Evolutionary conservation across 2,113 vertebrate genomes (phyloP).

Genomic region (Ginglymostoma cirratum): DNA sequence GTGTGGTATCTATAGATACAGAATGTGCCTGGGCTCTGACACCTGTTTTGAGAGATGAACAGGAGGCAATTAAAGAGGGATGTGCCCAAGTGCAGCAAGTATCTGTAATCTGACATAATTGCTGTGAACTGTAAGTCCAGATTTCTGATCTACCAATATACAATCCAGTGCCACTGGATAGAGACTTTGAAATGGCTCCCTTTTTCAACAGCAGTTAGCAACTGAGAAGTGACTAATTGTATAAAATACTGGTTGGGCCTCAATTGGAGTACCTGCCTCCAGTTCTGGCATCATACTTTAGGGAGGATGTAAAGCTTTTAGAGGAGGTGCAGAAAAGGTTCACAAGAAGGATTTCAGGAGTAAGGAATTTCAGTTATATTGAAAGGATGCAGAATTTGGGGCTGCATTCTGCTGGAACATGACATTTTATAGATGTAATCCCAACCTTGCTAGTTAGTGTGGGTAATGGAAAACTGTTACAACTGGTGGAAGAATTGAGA

Average conservation of each 20-base stretch:
- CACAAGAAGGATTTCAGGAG: background rate
- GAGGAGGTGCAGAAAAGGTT: background rate
- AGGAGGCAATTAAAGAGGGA: background rate
- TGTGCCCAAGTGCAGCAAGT: background rate
- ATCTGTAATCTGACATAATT: background rate
- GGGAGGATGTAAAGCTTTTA: background rate
- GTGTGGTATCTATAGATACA: background rate
- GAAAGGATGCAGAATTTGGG: background rate
- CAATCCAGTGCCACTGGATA: background rate
- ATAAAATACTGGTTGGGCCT: background rate
- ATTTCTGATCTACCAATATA: background rate
- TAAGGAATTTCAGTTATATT: background rate
- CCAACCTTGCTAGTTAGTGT: background rate
- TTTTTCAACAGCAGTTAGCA: background rate
- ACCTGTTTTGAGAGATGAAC: background rate
- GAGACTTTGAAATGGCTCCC: background rate
- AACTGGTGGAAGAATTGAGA: background rate
- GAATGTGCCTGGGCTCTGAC: background rate
- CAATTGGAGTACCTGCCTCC: background rate
- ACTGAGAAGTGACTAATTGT: background rate
- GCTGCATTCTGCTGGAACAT: background rate
- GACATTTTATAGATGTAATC: background rate
- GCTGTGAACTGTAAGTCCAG: background rate
- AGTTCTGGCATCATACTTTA: background rate
- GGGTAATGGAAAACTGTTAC: background rate